These are phyloP conservation scores for Sinella curviseta DNA, from an alignment of 1,140 invertebrate species.

Conservation along the genomic window DNA sequence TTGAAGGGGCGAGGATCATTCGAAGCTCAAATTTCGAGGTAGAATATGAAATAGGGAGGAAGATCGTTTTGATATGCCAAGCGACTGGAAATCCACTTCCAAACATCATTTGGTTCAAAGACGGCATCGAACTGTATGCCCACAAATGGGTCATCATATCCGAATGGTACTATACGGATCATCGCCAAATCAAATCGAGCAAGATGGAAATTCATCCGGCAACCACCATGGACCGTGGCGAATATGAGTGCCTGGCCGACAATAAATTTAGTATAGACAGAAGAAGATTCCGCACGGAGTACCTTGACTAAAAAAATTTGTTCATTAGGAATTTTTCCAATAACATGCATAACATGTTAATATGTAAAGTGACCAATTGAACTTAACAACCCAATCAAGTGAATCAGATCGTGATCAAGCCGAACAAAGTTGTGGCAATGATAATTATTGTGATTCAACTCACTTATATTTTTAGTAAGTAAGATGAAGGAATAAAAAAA, in stretches of 20 bases:
- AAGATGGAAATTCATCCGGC: constrained; percentile 65
- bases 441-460: too few relatives aligned
- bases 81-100: constrained; percentile 61
- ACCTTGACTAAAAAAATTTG: constrained; percentile 48
- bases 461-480: too few relatives aligned
- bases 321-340: too few relatives aligned
- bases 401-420: too few relatives aligned
- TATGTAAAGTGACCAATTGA: too few relatives aligned
- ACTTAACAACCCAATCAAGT: too few relatives aligned
- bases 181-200: constrained; percentile 57
- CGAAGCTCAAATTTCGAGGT: constrained; percentile 64
- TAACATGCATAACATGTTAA: too few relatives aligned
- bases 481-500: too few relatives aligned
- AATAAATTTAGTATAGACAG: constrained; percentile 74
- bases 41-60: constrained; percentile 63
- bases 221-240: constrained; percentile 63
- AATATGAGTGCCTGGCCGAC: constrained; percentile 73
- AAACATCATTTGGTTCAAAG: constrained; percentile 58
- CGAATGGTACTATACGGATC: constrained; percentile 58
- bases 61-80: constrained; percentile 63
- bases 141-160: constrained; percentile 63
- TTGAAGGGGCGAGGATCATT: constrained; percentile 61
- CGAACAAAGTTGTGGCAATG: too few relatives aligned
- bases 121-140: constrained; percentile 62
- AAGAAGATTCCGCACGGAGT: constrained; percentile 70